phyloP scores from a whole-genome alignment of 2,888 invertebrate species.

The Pristionchus exspectatus region DNA sequence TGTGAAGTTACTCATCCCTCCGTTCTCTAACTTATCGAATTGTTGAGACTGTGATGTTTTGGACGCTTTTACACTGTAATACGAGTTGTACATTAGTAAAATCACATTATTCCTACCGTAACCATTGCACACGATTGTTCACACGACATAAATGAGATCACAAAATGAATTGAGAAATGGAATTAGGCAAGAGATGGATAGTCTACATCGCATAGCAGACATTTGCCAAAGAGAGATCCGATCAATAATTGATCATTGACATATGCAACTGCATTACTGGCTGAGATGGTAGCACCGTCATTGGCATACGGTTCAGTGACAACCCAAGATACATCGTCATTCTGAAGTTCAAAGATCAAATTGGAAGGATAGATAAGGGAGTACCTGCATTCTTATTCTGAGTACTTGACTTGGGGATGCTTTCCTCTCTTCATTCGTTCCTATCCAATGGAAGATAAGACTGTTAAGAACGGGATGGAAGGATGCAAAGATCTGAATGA shows the following conservation, averaged over 20 bases:
- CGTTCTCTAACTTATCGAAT: neutral
- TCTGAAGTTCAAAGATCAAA: conserved; percentile 58
- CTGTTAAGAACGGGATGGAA: conserved; percentile 70
- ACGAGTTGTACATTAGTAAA: neutral
- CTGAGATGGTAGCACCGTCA: conserved; percentile 73
- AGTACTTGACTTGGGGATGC: conserved; percentile 68
- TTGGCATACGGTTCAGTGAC: conserved; percentile 78
- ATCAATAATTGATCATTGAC: conserved; percentile 69
- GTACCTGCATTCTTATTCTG: conserved; percentile 72
- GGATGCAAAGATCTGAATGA: conserved; percentile 61
- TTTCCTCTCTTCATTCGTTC: conserved; percentile 56
- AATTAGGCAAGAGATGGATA: conserved; percentile 61
- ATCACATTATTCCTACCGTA: conserved; percentile 32
- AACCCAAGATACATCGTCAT: conserved; percentile 72
- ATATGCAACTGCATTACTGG: conserved; percentile 62
- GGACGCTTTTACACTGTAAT: neutral
- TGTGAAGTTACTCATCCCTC: conserved; percentile 22
- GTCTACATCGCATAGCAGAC: conserved; percentile 68
- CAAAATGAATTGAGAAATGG: neutral
- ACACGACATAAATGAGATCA: conserved; percentile 18
- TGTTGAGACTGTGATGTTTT: neutral
- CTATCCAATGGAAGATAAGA: conserved; percentile 57
- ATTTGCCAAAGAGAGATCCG: conserved; percentile 73
- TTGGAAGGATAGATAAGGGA: neutral
- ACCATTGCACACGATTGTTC: conserved; percentile 6